Evolutionary conservation across 2,797 vertebrate genomes (phyloP), one percentile per base, ranked within the genome.

Genomic region (Dromococcyx pavoninus): DNA sequence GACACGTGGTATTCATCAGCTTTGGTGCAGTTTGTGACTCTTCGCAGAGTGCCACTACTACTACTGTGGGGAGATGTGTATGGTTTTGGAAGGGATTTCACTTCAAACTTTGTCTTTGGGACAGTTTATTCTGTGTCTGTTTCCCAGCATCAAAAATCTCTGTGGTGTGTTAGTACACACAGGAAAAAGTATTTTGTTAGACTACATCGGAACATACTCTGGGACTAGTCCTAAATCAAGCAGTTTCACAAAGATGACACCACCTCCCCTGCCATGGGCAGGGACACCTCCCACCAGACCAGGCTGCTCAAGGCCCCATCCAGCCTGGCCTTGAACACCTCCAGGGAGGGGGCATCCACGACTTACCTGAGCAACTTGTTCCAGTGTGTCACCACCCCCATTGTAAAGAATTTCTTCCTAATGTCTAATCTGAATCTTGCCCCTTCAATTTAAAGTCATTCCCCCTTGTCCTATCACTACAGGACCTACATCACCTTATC

Each of bases 51-150:
- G 39, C 62, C 67, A 62, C 65, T 81, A 30, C 62, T 64, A 48
- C 78, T 28, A 5, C 48, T 5, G 1, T 13, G 16, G 70, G 48
- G 17, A 28, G 24, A 14, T 0, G 0, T n/a, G 13, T 4, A 23
- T 9, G 15, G 19, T 1, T 32, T 35, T 27, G 48, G 27, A 27
- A 0, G 1, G n/a, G 21, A 3, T 4, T 32, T 53, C 57, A 2
- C 41, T 61, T 50, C 56, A 33, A 44, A 4, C 17, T 18, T 46
- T 0, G 0, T 6, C 50, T 18, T 41, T 9, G 33, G 75, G 44
- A 25, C 50, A 54, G 37, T 33, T 79, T 54, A 24, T 37, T 30
- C 71, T 14, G 22, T 2, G 28, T 12, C 60, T 33, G 23, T 33
- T 67, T 43, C 43, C 85, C 53, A 30, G 39, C 39, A 62, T 28